Evolutionary conservation across 2,888 invertebrate species (phyloP), one percentile per base, ranked within the genome.

Genomic region (Meghimatium bilineatum): DNA sequence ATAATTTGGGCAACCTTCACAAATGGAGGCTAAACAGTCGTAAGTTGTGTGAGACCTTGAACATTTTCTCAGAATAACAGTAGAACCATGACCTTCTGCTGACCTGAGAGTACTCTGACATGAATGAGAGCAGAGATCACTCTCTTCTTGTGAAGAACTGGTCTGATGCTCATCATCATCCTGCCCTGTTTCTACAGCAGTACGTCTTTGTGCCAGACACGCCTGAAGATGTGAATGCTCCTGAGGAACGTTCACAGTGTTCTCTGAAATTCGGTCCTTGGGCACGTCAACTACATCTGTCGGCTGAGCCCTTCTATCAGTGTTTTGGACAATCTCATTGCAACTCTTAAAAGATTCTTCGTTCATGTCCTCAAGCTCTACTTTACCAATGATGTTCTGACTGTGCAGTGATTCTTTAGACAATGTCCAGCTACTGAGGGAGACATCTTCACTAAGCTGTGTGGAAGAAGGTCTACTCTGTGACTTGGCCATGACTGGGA

Each of bases 61-160:
- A 60, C 0, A 34, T 12, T 20, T 12, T 26, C 34, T 36, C 1
- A 76, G 34, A 44, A 74, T 32, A 77, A 77, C 63, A 14, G 77
- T 34, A 20, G n/a, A 60, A 26, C 29, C 1, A 77, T n/a, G 26
- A 17, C 5, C 34, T 32, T 10, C 38, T 17, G 60, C 23, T 26
- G 63, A 77, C 3, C 17, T 2, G 14, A 14, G n/a, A 77, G 56
- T 8, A 36, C 32, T 69, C 14, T 52, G 44, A 34, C 72, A 81
- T 14, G 83, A 77, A 44, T 83, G 34, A 1, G 83, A 69, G 56
- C 77, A 77, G 0, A 32, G 76, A 52, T 83, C 83, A 56, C 83
- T 78, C n/a, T 83, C 83, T 26, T 78, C 77, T n/a, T 34, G 75
- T 20, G 82, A 82, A 29, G 77, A 71, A 10, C 29, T 69, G n/a